Conservation (phyloP, 2,888 invertebrate species). For the Scelioninae gen. 2 region DNA sequence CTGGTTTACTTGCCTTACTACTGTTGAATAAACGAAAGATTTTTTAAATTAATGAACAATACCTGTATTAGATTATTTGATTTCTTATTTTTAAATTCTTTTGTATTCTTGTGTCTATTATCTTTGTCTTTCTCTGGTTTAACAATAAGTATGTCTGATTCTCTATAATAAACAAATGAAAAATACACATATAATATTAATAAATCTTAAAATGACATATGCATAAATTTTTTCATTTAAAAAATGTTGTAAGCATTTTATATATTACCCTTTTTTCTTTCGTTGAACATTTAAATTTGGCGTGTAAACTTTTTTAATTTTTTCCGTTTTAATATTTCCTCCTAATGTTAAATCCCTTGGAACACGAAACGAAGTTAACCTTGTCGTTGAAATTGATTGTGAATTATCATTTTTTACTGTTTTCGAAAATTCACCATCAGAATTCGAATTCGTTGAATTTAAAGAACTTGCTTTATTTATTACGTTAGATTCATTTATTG, state of each 20-base stretch:
- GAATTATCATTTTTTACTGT: constrained; percentile 11
- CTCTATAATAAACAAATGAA: constrained; percentile 25
- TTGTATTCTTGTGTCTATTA: constrained; percentile 20
- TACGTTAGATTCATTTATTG: constrained; percentile 5
- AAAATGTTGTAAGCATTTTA: no score
- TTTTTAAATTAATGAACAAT: no score
- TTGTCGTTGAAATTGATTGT: constrained; percentile 55
- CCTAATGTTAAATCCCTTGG: constrained; percentile 74
- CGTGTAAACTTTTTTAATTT: constrained; percentile 69
- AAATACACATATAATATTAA: neutral
- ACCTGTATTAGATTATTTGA: constrained; percentile 41
- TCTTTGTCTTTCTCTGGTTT: constrained; percentile 35
- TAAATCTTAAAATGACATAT: no score
- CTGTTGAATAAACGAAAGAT: no score
- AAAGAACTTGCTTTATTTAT: constrained; percentile 16
- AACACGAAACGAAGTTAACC: constrained; percentile 71
- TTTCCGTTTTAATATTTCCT: constrained; percentile 69
- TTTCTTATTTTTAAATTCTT: constrained; percentile 32
- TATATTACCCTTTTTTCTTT: constrained; percentile 70
- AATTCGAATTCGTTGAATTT: constrained; percentile 18
- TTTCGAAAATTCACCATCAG: neutral
- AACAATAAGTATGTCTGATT: constrained; percentile 14
- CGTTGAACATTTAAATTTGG: constrained; percentile 74
- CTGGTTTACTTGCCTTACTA: no score
- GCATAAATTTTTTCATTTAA: no score